Conservation (phyloP, 2,113 vertebrate species). For the Sinocyclocheilus grahami region DNA sequence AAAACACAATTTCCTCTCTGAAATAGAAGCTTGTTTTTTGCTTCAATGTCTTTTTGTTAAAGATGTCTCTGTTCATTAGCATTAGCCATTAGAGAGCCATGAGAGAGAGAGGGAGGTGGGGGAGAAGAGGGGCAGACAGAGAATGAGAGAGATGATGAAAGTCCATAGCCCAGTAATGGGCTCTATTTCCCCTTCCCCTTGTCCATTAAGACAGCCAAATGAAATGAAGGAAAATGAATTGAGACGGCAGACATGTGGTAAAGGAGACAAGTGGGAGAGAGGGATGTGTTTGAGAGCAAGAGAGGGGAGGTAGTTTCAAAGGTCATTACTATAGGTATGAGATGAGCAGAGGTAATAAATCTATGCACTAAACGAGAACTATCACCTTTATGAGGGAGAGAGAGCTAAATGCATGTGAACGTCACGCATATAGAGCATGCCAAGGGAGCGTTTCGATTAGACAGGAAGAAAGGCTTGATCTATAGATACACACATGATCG, state of each 20-base stretch:
- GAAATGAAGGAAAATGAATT: constrained; percentile 57
- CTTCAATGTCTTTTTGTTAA: constrained; percentile 46
- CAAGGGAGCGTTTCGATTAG: constrained; percentile 37
- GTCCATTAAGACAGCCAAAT: constrained; percentile 54
- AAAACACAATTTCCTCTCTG: constrained; percentile 23
- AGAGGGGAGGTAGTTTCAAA: neutral
- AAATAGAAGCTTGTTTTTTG: constrained; percentile 37
- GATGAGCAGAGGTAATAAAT: constrained; percentile 49
- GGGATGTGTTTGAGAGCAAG: neutral
- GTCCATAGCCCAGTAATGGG: constrained; percentile 44
- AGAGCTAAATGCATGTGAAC: constrained; percentile 46
- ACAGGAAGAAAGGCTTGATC: constrained; percentile 31
- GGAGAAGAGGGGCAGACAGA: constrained; percentile 1
- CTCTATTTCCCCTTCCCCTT: constrained; percentile 50
- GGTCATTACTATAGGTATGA: constrained; percentile 43
- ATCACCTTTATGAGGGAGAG: constrained; percentile 47
- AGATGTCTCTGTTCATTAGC: constrained; percentile 43
- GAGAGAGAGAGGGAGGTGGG: neutral
- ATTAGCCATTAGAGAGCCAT: constrained; percentile 46
- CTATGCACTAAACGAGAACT: constrained; percentile 35
- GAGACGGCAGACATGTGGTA: constrained; percentile 48
- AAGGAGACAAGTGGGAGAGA: constrained; percentile 40
- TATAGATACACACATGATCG: constrained; percentile 22
- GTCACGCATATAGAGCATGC: constrained; percentile 4
- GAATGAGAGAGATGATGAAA: constrained; percentile 45